Base-by-base conservation (phyloP, 2,888 invertebrate species). In the Drepanosiphum platanoidis region DNA sequence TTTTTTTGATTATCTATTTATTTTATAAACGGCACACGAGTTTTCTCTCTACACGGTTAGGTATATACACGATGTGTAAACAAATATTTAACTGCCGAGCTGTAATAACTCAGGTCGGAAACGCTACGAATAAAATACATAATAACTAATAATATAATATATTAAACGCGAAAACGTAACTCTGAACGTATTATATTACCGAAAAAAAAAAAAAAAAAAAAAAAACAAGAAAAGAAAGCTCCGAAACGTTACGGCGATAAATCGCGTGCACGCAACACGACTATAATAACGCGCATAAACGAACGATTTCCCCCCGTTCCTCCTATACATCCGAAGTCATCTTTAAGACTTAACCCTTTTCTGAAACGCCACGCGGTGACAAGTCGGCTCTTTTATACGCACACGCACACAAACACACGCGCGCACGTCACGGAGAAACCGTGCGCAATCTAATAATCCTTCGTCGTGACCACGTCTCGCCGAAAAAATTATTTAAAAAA, bases 401-500 rank as follows among this genome's bases (percentile, higher is more conserved):
- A 46, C 46, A 46, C 46, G 52, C 2, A 22, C 15, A 52, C 2
- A 52, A 52, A 3, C 22, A 22, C 22, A 15, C 18, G 52, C 52
- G 52, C 8, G 42, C 42, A 8, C 18, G 30, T 66, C n/a, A n/a
- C n/a, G n/a, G n/a, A n/a, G n/a, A n/a, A n/a, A n/a, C n/a, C n/a
- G n/a, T n/a, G n/a, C n/a, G n/a, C n/a, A n/a, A n/a, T n/a, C n/a
- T n/a, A n/a, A n/a, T 42, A 42, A 46, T 42, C 42, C 30, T 22
- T 46, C 72, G 30, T 34, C 39, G 39, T 11, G 32, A 46, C 42
- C 72, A 30, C 30, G 30, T 72, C 30, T 72, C 27, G 27, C 39
- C 71, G 15, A 71, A 39, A 36, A 71, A 71, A 27, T 71, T 71
- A 71, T 52, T 2, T 52, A 3, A 46, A 30, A 77, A 77, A 36